Conservation (phyloP, 2,888 invertebrate genomes). For the Drosophila diplacantha region DNA sequence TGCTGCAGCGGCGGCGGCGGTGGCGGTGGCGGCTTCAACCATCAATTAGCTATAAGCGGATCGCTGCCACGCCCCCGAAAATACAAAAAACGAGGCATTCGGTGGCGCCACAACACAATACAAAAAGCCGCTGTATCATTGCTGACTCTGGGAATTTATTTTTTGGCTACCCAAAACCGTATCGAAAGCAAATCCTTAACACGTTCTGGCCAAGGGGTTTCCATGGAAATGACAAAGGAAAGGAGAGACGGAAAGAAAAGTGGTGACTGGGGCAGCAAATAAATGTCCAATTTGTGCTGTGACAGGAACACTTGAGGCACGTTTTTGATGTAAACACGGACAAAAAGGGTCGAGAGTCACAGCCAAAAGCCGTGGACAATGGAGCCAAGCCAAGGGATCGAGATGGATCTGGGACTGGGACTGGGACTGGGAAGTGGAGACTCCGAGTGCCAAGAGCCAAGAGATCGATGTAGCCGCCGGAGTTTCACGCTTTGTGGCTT, state of each 20-base stretch:
- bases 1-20: slow-evolving; percentile 1
- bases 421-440: slow-evolving; percentile 9
- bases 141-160: slow-evolving; percentile 25
- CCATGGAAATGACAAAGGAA: slow-evolving; percentile 37
- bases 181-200: slow-evolving; percentile 54
- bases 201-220: slow-evolving; percentile 64
- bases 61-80: slow-evolving; percentile 60
- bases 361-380: slow-evolving; percentile 43
- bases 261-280: slow-evolving; percentile 59
- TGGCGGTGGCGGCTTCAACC: slow-evolving; percentile 59
- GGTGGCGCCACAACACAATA: slow-evolving; percentile 47
- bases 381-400: slow-evolving; percentile 33
- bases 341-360: slow-evolving; percentile 62
- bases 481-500: slow-evolving; percentile 62
- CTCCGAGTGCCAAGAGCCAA: background rate
- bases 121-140: slow-evolving; percentile 58
- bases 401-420: background rate
- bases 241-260: slow-evolving; percentile 12
- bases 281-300: slow-evolving; percentile 74
- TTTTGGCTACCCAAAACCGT: slow-evolving; percentile 28
- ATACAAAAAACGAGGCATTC: slow-evolving; percentile 18
- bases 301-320: slow-evolving; percentile 72
- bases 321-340: slow-evolving; percentile 72
- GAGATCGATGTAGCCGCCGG: slow-evolving; percentile 42
- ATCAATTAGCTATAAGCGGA: slow-evolving; percentile 71